phyloP scores from a whole-genome alignment of 2,113 vertebrate genomes.

The Silurus asotus region DNA sequence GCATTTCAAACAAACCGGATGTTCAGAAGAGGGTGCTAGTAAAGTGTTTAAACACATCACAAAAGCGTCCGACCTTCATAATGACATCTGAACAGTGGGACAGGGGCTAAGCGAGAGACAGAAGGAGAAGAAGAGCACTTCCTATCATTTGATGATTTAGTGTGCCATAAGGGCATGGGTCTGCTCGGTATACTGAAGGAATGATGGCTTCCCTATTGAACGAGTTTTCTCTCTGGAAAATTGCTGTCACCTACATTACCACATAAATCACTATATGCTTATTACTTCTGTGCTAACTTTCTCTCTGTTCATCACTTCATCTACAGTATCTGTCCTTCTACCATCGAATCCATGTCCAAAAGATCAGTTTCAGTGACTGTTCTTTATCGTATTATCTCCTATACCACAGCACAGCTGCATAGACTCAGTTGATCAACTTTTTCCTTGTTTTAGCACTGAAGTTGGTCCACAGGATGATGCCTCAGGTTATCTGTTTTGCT shows the following conservation, averaged over 20 bases:
- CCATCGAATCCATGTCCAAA: not conserved
- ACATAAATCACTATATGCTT: not conserved
- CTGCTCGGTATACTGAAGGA: conserved; percentile 9
- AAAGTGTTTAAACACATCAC: conserved; percentile 28
- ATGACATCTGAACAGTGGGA: conserved; percentile 16
- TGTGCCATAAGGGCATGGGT: conserved; percentile 14
- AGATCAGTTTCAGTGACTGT: not conserved
- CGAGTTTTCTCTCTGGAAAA: not conserved
- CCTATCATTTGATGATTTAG: conserved; percentile 13
- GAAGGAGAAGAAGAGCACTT: not conserved
- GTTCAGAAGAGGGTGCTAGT: conserved; percentile 57
- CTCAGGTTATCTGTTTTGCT: no score
- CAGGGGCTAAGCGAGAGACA: not conserved
- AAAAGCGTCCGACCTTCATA: conserved; percentile 39
- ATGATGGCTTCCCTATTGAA: conserved; percentile 1
- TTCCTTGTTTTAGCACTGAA: no score
- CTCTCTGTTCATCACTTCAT: conserved; percentile 5
- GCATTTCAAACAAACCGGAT: conserved; percentile 70
- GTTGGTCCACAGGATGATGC: no score
- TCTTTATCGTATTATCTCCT: not conserved
- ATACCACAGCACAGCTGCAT: not conserved
- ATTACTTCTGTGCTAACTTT: not conserved
- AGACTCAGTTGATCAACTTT: not conserved
- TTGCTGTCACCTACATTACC: not conserved
- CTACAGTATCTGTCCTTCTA: conserved; percentile 25